Evolutionary conservation across 2,888 invertebrate species (phyloP).

Genomic region (Tuta absoluta): DNA sequence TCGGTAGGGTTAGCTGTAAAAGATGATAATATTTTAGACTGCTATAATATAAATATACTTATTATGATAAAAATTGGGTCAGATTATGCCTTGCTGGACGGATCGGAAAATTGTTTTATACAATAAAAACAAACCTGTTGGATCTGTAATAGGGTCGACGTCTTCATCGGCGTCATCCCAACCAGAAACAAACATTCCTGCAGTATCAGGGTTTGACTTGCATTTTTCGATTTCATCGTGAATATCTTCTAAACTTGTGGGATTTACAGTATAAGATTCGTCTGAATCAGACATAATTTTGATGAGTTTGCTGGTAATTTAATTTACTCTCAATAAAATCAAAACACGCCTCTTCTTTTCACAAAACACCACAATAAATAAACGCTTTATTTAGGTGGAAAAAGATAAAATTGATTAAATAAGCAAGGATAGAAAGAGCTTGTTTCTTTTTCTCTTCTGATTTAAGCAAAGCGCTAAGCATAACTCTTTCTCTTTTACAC

Average conservation of each 20-base stretch:
- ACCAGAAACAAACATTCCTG: slow-evolving; percentile 88
- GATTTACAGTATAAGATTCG: slow-evolving; percentile 44
- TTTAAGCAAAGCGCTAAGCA: background rate
- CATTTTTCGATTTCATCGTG: slow-evolving; percentile 65
- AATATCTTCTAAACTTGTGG: slow-evolving; percentile 45
- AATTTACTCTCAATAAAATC: too few relatives aligned
- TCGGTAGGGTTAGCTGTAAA: slow-evolving; percentile 83
- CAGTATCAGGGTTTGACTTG: slow-evolving; percentile 69
- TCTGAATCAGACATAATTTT: slow-evolving; percentile 43
- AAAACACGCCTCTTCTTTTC: too few relatives aligned
- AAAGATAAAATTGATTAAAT: background rate
- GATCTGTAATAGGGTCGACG: slow-evolving; percentile 85
- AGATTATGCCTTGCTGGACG: too few relatives aligned
- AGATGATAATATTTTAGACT: slow-evolving; percentile 5
- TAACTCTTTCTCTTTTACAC: background rate
- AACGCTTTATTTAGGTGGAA: background rate
- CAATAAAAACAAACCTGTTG: slow-evolving; percentile 79
- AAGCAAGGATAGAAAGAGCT: background rate
- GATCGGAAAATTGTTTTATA: too few relatives aligned
- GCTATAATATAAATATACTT: too few relatives aligned
- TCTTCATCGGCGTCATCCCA: slow-evolving; percentile 90
- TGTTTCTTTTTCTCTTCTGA: background rate
- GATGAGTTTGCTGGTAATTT: background rate
- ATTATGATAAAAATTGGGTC: too few relatives aligned
- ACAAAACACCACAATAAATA: background rate